Evolutionary conservation across 2,888 invertebrate genomes (phyloP).

Genomic region (Andrena chrysosceles): DNA sequence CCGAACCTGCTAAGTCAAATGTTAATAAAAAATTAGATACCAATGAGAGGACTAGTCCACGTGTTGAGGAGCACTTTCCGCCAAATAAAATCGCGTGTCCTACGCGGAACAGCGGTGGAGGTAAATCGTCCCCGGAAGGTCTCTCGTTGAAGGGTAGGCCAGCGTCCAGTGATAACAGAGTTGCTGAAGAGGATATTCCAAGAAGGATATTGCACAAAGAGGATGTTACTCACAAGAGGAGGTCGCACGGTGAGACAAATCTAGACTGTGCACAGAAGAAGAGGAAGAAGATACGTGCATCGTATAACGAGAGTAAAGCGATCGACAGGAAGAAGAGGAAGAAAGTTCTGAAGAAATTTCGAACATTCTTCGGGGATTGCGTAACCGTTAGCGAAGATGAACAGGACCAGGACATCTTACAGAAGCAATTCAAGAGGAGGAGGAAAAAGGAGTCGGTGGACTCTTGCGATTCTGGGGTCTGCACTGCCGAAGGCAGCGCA

Average conservation of each 20-base stretch:
- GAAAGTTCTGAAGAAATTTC: conserved; percentile 16
- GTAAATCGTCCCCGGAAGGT: neutral
- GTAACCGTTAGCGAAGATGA: conserved; percentile 52
- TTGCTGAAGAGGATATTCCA: neutral
- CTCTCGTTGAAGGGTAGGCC: neutral
- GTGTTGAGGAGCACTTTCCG: neutral
- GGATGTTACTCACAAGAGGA: neutral
- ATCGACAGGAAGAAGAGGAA: neutral
- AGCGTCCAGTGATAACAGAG: too few species aligned
- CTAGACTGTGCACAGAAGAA: neutral
- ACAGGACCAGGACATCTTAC: conserved; percentile 40
- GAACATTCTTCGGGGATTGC: conserved; percentile 34
- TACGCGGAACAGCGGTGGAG: neutral
- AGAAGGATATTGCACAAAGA: too few species aligned
- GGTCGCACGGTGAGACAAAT: neutral
- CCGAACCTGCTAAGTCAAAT: neutral
- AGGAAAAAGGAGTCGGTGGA: conserved; percentile 39
- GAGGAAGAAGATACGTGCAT: neutral
- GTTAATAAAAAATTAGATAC: neutral
- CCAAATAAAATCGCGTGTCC: neutral
- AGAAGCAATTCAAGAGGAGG: conserved; percentile 14
- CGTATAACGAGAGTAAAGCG: neutral
- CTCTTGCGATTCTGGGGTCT: conserved; percentile 41
- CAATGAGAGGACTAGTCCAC: neutral
- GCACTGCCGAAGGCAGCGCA: neutral